Conservation (phyloP, 2,113 vertebrate species). For the Ardeotis arabs region DNA sequence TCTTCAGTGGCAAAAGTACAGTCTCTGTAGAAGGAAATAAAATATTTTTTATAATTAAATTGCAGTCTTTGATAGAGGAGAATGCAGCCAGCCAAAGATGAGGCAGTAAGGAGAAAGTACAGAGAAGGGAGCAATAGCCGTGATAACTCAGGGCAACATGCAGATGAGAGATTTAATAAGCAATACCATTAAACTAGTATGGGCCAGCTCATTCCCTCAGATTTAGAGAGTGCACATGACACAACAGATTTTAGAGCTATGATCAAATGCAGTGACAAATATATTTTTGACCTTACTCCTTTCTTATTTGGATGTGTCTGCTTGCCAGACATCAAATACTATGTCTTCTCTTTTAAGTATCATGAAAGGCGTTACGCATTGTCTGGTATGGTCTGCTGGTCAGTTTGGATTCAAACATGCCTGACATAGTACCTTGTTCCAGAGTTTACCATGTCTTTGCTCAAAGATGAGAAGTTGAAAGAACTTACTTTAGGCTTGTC, state of each 20-base stretch:
- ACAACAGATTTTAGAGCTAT: neutral
- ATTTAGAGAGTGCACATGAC: neutral
- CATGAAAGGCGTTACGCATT: neutral
- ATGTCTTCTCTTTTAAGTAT: neutral
- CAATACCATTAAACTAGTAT: neutral
- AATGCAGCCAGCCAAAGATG: neutral
- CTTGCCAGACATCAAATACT: neutral
- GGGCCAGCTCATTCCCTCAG: neutral
- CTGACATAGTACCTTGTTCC: neutral
- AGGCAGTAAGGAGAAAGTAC: neutral
- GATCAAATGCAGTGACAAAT: neutral
- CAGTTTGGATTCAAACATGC: neutral
- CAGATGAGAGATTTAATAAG: neutral
- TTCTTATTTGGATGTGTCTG: neutral
- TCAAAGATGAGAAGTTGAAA: neutral
- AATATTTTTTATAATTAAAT: neutral
- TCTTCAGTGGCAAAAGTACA: neutral
- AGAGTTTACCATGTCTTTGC: neutral
- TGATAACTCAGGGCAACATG: neutral
- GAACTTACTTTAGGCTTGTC: neutral
- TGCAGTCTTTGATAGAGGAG: neutral
- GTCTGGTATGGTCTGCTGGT: neutral
- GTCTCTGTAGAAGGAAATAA: neutral
- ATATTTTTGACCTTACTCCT: neutral
- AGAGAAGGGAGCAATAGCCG: neutral